Evolutionary conservation across 2,797 vertebrate species (phyloP).

Genomic region (Microhierax caerulescens): DNA sequence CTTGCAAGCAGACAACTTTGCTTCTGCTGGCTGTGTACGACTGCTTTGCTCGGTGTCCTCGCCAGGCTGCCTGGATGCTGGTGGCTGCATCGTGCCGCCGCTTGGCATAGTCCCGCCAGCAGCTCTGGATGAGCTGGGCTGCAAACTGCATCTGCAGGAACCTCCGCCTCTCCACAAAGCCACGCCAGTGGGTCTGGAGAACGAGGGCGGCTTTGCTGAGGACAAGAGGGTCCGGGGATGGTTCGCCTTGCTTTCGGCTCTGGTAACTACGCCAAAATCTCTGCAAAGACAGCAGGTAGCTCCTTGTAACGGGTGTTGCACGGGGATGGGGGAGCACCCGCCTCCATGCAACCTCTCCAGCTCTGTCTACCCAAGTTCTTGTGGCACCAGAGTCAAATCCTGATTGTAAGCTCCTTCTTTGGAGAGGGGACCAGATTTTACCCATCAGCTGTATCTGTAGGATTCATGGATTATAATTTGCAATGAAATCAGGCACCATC

Average conservation of each 20-base stretch:
- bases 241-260: slow-evolving; percentile 53
- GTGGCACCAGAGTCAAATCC: background rate
- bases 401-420: background rate
- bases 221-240: slow-evolving; percentile 45
- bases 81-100: slow-evolving; percentile 77
- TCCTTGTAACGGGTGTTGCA: background rate
- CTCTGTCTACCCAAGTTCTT: background rate
- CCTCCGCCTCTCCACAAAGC: slow-evolving; percentile 78
- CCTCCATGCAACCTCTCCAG: background rate
- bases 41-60: slow-evolving; percentile 76
- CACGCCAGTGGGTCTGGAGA: slow-evolving; percentile 89
- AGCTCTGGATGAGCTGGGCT: slow-evolving; percentile 85
- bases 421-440: background rate
- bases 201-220: slow-evolving; percentile 78
- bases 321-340: background rate
- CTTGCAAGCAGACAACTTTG: slow-evolving; percentile 81
- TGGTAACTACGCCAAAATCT: slow-evolving; percentile 85
- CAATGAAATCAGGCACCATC: fast-evolving
- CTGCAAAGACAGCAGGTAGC: slow-evolving; percentile 67
- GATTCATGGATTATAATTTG: background rate
- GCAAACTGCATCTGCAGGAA: slow-evolving; percentile 82
- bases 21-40: slow-evolving; percentile 71
- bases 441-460: fast-evolving
- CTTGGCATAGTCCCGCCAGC: slow-evolving; percentile 78
- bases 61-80: slow-evolving; percentile 89